Conservation (phyloP, 2,797 vertebrate genomes). For the Hydrolagus colliei region DNA sequence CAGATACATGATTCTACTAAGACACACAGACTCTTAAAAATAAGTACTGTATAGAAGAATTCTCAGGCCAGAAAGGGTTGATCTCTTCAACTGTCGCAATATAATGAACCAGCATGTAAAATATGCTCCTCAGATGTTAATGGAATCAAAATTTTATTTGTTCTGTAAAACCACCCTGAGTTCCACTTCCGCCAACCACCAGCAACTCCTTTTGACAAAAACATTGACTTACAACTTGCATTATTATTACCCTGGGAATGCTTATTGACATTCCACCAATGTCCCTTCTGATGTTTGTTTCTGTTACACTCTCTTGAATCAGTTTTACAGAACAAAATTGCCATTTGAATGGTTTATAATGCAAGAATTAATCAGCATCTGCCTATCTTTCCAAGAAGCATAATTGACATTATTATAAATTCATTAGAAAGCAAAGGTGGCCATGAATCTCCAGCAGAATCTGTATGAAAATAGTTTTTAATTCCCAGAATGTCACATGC, state of each 20-base stretch:
- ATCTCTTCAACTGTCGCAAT: background rate
- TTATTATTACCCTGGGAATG: background rate
- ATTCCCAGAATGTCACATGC: background rate
- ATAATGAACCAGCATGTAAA: background rate
- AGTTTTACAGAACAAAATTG: background rate
- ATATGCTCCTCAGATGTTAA: conserved; percentile 34
- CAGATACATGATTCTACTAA: no score
- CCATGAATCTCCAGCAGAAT: background rate
- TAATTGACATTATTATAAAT: conserved; percentile 15
- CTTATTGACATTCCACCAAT: background rate
- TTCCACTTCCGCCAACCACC: background rate
- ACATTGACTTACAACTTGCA: background rate
- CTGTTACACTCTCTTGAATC: conserved; percentile 20
- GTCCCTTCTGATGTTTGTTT: background rate
- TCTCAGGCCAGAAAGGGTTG: background rate
- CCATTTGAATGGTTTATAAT: background rate
- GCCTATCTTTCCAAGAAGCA: background rate
- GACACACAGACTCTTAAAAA: background rate
- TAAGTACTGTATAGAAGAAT: background rate
- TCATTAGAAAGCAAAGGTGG: background rate
- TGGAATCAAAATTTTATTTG: conserved; percentile 47
- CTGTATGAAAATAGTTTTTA: background rate
- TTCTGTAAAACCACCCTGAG: background rate
- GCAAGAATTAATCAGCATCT: conserved; percentile 7
- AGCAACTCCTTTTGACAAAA: background rate